Evolutionary conservation across 2,888 invertebrate genomes (phyloP), one percentile per base, ranked within the genome.

Genomic region (Notodonta dromedarius): DNA sequence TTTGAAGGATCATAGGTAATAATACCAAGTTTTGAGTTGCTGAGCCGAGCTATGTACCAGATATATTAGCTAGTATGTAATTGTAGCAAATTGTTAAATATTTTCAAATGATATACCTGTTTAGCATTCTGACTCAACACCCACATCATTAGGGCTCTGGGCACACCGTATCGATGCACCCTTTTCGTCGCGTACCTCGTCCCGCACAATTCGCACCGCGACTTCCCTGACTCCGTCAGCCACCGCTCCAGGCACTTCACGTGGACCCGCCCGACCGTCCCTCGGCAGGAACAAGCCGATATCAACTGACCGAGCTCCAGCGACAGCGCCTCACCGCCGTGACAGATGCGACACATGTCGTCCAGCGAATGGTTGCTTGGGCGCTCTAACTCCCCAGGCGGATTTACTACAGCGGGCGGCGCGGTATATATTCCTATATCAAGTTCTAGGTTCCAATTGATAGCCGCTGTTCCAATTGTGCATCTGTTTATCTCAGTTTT

Each of bases 171-270:
- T 71, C 94, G 93, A 56, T 95, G 95, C 0, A 95, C 94, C 42
- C 96, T 94, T 72, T 94, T 92, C 0, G 96, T 95, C n/a, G 91
- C 85, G 77, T 96, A 97, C 57, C 94, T 87, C 56, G 95, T 94
- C 24, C 96, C 95, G 83, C 97, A 97, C 24, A 97, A 91, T 81
- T 97, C 97, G 80, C 97, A 97, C 44, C 92, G 90, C 9, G 95
- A 95, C 64, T 95, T 94, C 42, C 96, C 96, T 2, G 96, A 95
- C 80, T 96, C 96, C 2, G 96, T 96, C 50, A 97, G 88, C 97
- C 97, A 97, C 58, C 94, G 94, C 85, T 97, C 96, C 72, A 97
- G 87, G 80, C 97, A 97, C 62, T 94, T 94, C 3, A 96, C 94
- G 84, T 97, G 96, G 12, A 96, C 95, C 60, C 96, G 94, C 0